A percentile compares a stretch with the other conserved stretches of the same genome.
Conservation (phyloP, 2,797 vertebrate genomes). For the Cynodonichthys magdalenae region DNA sequence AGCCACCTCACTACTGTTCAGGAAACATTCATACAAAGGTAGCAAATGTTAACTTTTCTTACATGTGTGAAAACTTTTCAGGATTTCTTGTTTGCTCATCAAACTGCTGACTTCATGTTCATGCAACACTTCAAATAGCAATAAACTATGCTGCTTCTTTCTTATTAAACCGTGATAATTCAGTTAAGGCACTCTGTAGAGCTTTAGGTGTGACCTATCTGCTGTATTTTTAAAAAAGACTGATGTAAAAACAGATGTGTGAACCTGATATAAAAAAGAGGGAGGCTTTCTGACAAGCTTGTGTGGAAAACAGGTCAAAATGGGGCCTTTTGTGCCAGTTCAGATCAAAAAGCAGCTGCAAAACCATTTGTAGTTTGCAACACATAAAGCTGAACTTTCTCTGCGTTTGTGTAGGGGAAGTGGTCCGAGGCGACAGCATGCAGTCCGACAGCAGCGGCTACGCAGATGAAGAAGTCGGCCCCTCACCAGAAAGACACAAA, state of each 20-base stretch:
- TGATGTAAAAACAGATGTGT: not conserved
- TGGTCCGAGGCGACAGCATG: constrained; percentile 68
- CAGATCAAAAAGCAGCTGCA: constrained; percentile 38
- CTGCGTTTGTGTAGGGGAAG: constrained; percentile 56
- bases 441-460: constrained; percentile 85
- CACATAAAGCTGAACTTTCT: constrained; percentile 13
- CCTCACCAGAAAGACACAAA: constrained; percentile 31
- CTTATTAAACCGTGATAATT: not conserved
- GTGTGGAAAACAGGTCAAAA: not conserved
- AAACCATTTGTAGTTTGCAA: not conserved
- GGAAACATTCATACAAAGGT: constrained; percentile 67
- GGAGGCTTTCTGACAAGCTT: not conserved
- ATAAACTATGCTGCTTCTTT: constrained; percentile 2
- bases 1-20: constrained; percentile 29
- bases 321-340: constrained; percentile 19
- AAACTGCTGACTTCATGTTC: not conserved
- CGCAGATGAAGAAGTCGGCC: constrained; percentile 74
- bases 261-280: not conserved
- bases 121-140: not conserved
- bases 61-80: constrained; percentile 1
- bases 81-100: not conserved
- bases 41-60: not conserved
- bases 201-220: not conserved
- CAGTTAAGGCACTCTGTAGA: not conserved
- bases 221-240: not conserved